These are phyloP conservation scores for Scotopteryx bipunctaria DNA, from an alignment of 2,888 invertebrate species.

Conservation along the genomic window DNA sequence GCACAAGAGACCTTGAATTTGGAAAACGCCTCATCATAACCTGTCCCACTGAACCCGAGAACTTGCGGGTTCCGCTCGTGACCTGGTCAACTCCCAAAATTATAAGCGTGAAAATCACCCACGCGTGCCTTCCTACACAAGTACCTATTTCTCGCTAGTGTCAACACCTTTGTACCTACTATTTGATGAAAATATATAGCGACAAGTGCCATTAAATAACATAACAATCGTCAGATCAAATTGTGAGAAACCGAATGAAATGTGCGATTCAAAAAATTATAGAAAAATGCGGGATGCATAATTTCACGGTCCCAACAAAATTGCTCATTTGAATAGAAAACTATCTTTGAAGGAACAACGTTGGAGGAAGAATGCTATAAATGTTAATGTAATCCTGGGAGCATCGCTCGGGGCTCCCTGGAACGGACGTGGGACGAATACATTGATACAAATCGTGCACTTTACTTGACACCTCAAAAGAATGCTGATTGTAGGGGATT, in stretches of 20 bases:
- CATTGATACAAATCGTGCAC: constrained; percentile 40
- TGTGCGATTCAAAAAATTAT: no score
- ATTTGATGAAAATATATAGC: constrained; percentile 10
- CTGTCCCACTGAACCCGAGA: constrained; percentile 51
- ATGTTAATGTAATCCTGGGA: constrained; percentile 40
- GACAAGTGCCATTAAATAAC: not conserved
- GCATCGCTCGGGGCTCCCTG: constrained; percentile 43
- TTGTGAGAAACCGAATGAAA: no score
- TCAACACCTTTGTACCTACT: constrained; percentile 26
- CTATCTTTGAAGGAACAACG: constrained; percentile 13
- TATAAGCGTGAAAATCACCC: constrained; percentile 65
- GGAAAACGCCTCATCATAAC: constrained; percentile 30
- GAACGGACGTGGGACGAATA: constrained; percentile 48
- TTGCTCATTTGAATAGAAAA: constrained; percentile 19
- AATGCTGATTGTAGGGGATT: constrained; percentile 23
- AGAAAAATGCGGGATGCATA: not conserved
- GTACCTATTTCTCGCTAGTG: constrained; percentile 33
- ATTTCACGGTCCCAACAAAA: constrained; percentile 4
- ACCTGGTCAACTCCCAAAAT: constrained; percentile 52
- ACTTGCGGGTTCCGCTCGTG: constrained; percentile 49
- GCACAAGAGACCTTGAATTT: constrained; percentile 46
- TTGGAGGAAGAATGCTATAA: constrained; percentile 25
- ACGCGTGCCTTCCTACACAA: constrained; percentile 47
- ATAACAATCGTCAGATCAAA: not conserved
- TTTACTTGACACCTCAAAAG: constrained; percentile 28